These are phyloP conservation scores for Rallus crepitans DNA, from an alignment of 2,797 vertebrate species.

Conservation along the genomic window DNA sequence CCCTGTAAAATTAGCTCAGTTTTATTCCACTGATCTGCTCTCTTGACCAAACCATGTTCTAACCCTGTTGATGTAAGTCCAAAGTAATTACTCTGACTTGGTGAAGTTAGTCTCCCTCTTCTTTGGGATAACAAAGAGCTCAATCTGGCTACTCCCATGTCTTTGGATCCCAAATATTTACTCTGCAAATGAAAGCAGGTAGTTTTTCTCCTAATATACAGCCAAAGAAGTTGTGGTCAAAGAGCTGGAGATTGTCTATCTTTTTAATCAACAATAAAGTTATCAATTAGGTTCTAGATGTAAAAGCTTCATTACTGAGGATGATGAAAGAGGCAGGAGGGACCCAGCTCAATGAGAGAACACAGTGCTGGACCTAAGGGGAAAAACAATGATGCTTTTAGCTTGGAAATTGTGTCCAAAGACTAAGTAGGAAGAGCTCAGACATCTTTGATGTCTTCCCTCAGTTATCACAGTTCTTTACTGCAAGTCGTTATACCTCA, in stretches of 20 bases:
- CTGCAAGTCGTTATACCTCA: not conserved
- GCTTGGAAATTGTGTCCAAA: not conserved
- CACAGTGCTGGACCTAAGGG: not conserved
- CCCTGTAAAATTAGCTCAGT: conserved; percentile 32
- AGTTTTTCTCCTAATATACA: not conserved
- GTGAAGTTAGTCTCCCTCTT: not conserved
- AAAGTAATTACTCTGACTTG: conserved; percentile 21
- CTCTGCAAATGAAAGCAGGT: not conserved
- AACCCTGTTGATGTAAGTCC: not conserved
- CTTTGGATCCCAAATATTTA: not conserved
- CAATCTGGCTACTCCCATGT: not conserved
- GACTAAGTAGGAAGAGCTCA: not conserved
- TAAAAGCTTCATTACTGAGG: conserved; percentile 55
- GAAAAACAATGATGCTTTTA: not conserved
- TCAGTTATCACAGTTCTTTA: not conserved
- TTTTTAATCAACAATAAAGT: conserved; percentile 49
- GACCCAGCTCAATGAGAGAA: conserved; percentile 18
- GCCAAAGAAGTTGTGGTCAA: not conserved
- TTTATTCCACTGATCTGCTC: conserved; percentile 28
- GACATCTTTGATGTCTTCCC: not conserved
- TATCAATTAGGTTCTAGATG: conserved; percentile 55
- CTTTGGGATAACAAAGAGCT: not conserved
- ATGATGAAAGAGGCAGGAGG: conserved; percentile 45
- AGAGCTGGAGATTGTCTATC: not conserved
- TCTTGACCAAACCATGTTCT: conserved; percentile 25